Evolutionary conservation across 92 coral and sea anemone genomes (phyloP).

Genomic region (Muricea muricata): DNA sequence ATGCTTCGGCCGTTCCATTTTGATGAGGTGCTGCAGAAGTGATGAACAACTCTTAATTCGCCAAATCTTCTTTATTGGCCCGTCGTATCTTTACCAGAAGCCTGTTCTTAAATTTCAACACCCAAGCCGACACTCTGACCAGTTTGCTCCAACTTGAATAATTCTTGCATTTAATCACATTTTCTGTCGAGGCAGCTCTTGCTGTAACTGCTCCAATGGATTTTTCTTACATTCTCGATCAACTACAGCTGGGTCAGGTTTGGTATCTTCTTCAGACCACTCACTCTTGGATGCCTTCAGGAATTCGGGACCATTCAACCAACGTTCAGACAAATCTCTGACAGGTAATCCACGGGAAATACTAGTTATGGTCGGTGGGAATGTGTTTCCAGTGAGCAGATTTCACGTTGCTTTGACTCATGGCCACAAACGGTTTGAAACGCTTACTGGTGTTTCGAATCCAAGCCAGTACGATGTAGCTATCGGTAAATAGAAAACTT

Average conservation of each 20-base stretch:
- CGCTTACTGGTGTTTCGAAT: background rate
- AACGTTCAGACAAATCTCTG: background rate
- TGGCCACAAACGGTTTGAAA: background rate
- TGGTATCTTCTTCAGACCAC: background rate
- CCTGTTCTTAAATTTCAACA: no score
- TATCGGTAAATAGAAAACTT: background rate
- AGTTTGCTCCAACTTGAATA: background rate
- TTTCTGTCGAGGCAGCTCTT: background rate
- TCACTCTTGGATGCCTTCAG: background rate
- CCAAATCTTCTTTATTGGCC: no score
- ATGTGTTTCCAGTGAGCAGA: no score
- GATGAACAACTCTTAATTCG: no score
- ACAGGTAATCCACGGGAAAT: background rate
- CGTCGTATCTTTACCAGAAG: no score
- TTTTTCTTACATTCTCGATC: background rate
- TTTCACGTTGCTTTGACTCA: no score
- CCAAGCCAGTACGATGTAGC: background rate
- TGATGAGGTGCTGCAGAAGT: no score
- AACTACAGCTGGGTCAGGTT: background rate
- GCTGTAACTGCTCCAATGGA: background rate
- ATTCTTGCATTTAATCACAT: background rate
- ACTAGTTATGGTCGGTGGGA: background rate
- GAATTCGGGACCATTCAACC: background rate
- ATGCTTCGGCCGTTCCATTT: no score
- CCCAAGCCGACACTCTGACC: no score